These are phyloP conservation scores for Halesus radiatus DNA, from an alignment of 1,140 invertebrate species.

Conservation along the genomic window DNA sequence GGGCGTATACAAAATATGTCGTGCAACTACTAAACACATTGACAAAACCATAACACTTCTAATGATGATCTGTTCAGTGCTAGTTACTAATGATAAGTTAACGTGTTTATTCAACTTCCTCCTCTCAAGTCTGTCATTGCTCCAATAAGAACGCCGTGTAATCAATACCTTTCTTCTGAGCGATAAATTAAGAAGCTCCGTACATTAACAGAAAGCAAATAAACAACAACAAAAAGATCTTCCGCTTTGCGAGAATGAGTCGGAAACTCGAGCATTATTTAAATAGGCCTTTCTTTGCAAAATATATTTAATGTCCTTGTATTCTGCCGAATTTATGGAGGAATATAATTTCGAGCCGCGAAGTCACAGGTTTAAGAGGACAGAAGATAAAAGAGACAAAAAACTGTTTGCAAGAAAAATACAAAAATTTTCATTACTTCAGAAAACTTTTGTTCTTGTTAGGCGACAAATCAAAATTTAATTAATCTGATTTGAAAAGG, in stretches of 20 bases:
- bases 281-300: constrained; percentile 9
- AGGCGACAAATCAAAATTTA: no score
- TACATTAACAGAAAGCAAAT: constrained; percentile 22
- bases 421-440: neutral
- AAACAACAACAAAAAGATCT: constrained; percentile 14
- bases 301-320: constrained; percentile 9
- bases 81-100: neutral
- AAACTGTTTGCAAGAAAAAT: neutral
- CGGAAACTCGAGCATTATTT: constrained; percentile 25
- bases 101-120: neutral
- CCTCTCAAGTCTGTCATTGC: neutral
- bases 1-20: neutral
- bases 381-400: neutral
- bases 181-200: neutral
- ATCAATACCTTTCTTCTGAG: constrained; percentile 24
- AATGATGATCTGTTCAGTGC: neutral
- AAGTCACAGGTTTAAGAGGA: neutral
- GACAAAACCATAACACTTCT: neutral
- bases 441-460: neutral
- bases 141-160: neutral
- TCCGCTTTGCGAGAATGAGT: neutral
- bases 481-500: no score
- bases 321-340: neutral
- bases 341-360: neutral
- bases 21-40: neutral